Evolutionary conservation across 1,140 invertebrate species (phyloP), one percentile per base, ranked within the genome.

Genomic region (Arctopsyche grandis): DNA sequence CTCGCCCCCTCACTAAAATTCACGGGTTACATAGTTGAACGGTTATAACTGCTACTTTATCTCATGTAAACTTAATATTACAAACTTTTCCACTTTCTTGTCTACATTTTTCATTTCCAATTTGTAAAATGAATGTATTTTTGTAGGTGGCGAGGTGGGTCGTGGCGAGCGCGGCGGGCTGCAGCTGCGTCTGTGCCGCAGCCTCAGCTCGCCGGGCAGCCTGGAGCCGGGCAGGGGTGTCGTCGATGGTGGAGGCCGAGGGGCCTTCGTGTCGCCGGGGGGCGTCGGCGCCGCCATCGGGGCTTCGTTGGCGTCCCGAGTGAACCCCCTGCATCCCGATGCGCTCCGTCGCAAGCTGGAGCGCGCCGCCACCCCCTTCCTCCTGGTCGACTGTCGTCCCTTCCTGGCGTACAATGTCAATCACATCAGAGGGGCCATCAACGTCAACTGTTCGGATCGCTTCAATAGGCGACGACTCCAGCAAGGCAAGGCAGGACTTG

Each of bases 391-490:
- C 83, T 93, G 93, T 84, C 89, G 94, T 29, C 90, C 93, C 0
- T 94, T 94, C 83, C 90, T 94, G 22, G 89, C 90, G 21, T 95
- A 92, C 86, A 94, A 94, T 84, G 88, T 91, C 29, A 91, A 90
- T 81, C 94, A 95, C 85, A 91, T 95, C 46, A 86, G 88, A 24
- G 93, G 93, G 14, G 92, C 94, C 16, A 91, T 94, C 76, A 94
- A 95, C 86, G 89, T 95, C 21, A 94, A 93, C 85, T 94, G 93
- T 84, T 91, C 91, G 0, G 94, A 95, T 85, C 86, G 93, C 44
- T 92, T 94, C 84, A 94, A 93, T 83, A 87, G 93, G 48, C 88
- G 91, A 80, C 85, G 93, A 21, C 87, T 95, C 75, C 92, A 93
- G 83, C 89, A 90, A 81, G 92, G 93, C 0, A 92, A 92, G 82